Base-by-base conservation (phyloP, 2,888 invertebrate genomes). In the Ptychoptera albimana region DNA sequence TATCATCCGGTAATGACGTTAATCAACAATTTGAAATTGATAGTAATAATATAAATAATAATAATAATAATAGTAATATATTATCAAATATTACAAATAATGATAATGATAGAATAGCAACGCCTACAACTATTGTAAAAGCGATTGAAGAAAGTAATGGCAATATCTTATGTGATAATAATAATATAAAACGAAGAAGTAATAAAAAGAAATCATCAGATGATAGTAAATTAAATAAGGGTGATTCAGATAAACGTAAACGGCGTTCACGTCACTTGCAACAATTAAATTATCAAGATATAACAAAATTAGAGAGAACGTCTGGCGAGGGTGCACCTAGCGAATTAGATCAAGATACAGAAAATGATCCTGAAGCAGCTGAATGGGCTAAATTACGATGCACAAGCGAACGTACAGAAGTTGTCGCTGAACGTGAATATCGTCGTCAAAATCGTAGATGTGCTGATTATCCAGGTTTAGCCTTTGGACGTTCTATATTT, bases 381-480 rank as follows among this genome's bases (percentile, higher is more conserved):
- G 87, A 88, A 63, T 74, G 89, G 54, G 79, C 89, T 10, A 79
- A 82, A 60, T 71, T 92, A 49, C 73, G 92, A 53, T 93, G 92
- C 66, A 79, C 88, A 37, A 89, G 88, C 64, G 87, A 86, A 64
- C 74, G 88, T 50, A 82, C 89, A 3, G 92, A 93, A 66, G 81
- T 88, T 45, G 74, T 89, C 50, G 86, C 88, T 30, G 89, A 84
- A 59, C 73, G 87, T 49, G 88, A 88, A 60, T 80, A 75, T 46
- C 71, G 84, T 43, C 65, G 77, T 47, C 73, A 83, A 54, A 73
- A 77, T 54, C 72, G 82, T 55, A 73, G 88, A 64, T 89, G 89
- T 66, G 82, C 88, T 36, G 91, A 91, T 62, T 92, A 92, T 68
- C 92, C 91, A 1, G 92, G 92, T 29, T 68, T 92, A 47, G 89